Evolutionary conservation across 2,888 invertebrate species (phyloP).

Genomic region (Drosophila paranaensis): DNA sequence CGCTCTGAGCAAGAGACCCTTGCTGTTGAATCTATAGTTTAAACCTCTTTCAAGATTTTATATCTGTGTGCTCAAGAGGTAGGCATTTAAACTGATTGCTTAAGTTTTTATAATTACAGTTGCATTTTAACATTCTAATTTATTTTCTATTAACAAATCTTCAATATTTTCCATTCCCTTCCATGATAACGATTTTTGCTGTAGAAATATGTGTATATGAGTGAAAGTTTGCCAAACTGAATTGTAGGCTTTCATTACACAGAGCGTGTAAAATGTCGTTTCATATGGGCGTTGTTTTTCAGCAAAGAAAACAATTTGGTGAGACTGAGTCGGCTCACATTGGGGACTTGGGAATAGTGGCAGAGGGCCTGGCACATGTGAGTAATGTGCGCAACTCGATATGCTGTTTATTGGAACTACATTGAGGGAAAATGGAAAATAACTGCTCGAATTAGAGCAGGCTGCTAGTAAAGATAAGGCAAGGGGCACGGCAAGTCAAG

Average conservation of each 20-base stretch:
- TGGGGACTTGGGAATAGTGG: conserved; percentile 9
- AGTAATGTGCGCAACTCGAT: conserved; percentile 53
- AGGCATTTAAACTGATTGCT: too few relatives aligned
- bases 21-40: too few relatives aligned
- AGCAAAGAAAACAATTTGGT: conserved; percentile 29
- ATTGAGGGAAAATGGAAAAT: conserved; percentile 58
- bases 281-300: conserved; percentile 16
- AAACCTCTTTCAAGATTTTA: neutral
- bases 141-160: neutral
- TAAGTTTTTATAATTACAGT: neutral
- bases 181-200: neutral
- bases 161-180: neutral
- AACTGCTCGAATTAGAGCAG: conserved; percentile 35
- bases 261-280: neutral
- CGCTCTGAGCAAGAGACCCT: too few relatives aligned
- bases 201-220: neutral
- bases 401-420: conserved; percentile 52
- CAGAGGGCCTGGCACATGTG: conserved; percentile 14
- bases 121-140: too few relatives aligned
- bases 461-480: neutral
- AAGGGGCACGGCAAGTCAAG: too few relatives aligned
- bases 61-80: too few relatives aligned
- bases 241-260: conserved; percentile 18
- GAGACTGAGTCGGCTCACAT: neutral
- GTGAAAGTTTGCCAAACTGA: conserved; percentile 9